phyloP scores from a whole-genome alignment of 2,888 invertebrate genomes.

The Hyalella azteca region DNA sequence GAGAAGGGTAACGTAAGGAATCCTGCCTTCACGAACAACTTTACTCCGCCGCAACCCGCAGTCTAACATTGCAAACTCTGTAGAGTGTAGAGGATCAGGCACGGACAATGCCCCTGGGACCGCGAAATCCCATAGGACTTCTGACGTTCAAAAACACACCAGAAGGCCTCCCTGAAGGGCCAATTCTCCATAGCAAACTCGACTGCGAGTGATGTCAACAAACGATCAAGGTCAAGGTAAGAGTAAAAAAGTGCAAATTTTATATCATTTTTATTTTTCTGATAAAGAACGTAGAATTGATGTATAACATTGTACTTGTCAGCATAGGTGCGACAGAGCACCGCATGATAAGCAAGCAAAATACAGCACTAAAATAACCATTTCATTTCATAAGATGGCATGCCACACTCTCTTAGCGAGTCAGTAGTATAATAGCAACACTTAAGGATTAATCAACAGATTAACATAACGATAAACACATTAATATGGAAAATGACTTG shows the following conservation, averaged over 20 bases:
- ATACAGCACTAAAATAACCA: neutral
- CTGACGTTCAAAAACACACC: too few relatives aligned
- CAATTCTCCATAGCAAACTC: too few relatives aligned
- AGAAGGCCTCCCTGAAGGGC: too few relatives aligned
- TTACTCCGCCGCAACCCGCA: too few relatives aligned
- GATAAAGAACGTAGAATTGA: slow-evolving; percentile 30
- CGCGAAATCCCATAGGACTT: too few relatives aligned
- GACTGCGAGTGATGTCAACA: too few relatives aligned
- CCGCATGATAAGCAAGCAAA: slow-evolving; percentile 28
- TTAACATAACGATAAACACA: slow-evolving; percentile 13
- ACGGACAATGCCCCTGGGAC: too few relatives aligned
- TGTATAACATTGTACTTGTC: slow-evolving; percentile 27
- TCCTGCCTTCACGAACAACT: too few relatives aligned
- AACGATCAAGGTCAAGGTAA: neutral
- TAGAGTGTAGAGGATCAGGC: too few relatives aligned
- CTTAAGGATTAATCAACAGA: slow-evolving; percentile 29
- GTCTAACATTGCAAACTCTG: too few relatives aligned
- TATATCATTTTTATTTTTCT: slow-evolving; percentile 25
- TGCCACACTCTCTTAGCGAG: neutral
- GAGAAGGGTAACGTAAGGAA: too few relatives aligned
- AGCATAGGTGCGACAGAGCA: neutral
- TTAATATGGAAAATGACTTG: slow-evolving; percentile 13
- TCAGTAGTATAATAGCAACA: slow-evolving; percentile 17
- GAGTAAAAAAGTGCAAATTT: neutral
- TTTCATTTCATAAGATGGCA: neutral